These are phyloP conservation scores for Stylophora pistillata DNA, from an alignment of 64 coral and sea anemone species.

Conservation along the genomic window DNA sequence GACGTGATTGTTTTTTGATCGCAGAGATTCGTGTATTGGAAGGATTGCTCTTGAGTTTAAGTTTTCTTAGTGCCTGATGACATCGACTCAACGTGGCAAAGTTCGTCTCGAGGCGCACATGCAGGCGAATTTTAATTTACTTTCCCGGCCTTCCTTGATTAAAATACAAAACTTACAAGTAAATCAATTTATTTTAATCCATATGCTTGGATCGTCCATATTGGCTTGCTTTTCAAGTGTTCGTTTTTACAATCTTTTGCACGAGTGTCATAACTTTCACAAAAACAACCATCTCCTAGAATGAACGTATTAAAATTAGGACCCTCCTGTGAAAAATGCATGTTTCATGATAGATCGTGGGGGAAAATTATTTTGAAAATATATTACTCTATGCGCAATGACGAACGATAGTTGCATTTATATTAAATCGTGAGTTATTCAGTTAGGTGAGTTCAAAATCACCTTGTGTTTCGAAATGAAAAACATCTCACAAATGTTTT, in stretches of 20 bases:
- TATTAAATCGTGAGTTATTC: too few species aligned
- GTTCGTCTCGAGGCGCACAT: neutral
- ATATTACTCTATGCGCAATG: too few species aligned
- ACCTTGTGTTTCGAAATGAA: too few species aligned
- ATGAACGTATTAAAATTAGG: neutral
- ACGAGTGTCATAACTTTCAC: neutral
- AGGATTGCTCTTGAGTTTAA: neutral
- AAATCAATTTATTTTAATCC: neutral
- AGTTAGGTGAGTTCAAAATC: too few species aligned
- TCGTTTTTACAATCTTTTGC: neutral
- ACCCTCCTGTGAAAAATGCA: neutral
- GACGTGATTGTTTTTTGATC: neutral
- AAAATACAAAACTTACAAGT: neutral
- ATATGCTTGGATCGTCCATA: neutral
- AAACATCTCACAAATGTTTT: neutral
- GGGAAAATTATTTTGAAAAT: too few species aligned
- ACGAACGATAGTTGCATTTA: too few species aligned
- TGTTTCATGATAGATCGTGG: too few species aligned
- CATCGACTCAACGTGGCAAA: neutral
- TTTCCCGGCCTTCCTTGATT: neutral
- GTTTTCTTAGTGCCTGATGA: neutral
- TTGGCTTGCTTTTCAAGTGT: neutral
- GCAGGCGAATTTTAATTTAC: neutral
- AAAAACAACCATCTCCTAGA: neutral
- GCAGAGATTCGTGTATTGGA: neutral